These are phyloP conservation scores for Aphaenogaster ashmeadi DNA, from an alignment of 1,140 invertebrate species.

Conservation along the genomic window DNA sequence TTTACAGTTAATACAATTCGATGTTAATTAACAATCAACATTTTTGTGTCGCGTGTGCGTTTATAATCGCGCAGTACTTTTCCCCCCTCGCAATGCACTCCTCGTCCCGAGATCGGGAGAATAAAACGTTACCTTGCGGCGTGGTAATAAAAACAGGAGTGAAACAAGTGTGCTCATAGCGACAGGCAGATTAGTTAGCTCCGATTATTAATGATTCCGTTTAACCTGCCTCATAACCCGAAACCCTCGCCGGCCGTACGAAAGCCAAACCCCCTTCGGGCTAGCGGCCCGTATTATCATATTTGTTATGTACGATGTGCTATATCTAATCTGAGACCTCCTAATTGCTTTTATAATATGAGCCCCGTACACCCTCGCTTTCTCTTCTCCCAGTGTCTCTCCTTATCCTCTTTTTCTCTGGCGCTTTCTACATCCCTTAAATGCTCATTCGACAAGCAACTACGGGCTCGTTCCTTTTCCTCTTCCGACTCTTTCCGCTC, in stretches of 20 bases:
- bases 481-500: constrained; percentile 36
- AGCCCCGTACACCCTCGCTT: constrained; percentile 48
- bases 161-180: constrained; percentile 86
- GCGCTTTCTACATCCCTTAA: constrained; percentile 75
- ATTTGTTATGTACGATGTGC: constrained; percentile 87
- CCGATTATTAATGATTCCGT: constrained; percentile 88
- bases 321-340: constrained; percentile 85
- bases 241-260: constrained; percentile 68
- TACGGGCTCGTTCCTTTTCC: constrained; percentile 36
- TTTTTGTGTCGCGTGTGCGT: background rate
- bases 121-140: constrained; percentile 77
- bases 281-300: constrained; percentile 85
- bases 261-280: constrained; percentile 83
- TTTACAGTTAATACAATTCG: background rate
- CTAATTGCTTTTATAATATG: constrained; percentile 87
- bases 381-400: constrained; percentile 25
- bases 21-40: background rate
- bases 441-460: constrained; percentile 56
- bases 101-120: constrained; percentile 50
- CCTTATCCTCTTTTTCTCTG: constrained; percentile 26
- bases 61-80: constrained; percentile 12
- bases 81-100: background rate
- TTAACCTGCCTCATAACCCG: constrained; percentile 84
- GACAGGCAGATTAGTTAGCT: constrained; percentile 87
- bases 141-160: constrained; percentile 84